Evolutionary conservation across 2,113 vertebrate genomes (phyloP).

Genomic region (Lepus europaeus): DNA sequence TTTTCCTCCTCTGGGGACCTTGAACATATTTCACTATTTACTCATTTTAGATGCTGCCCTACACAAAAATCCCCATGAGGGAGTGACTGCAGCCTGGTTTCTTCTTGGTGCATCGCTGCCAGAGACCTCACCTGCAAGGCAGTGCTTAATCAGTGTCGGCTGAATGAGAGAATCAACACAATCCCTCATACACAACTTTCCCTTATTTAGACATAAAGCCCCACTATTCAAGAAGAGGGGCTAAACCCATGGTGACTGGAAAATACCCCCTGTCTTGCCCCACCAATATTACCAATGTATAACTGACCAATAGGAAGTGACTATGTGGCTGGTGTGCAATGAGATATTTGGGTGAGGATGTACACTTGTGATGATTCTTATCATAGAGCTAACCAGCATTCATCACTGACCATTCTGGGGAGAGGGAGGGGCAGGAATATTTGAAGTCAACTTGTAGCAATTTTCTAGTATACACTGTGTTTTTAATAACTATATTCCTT

Average conservation of each 20-base stretch:
- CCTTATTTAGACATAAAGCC: not conserved
- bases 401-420: too few species aligned
- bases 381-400: not conserved
- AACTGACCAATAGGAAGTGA: not conserved
- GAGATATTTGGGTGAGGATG: not conserved
- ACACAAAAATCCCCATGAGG: not conserved
- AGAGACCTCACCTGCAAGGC: not conserved
- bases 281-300: not conserved
- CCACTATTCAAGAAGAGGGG: not conserved
- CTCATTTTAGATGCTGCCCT: not conserved
- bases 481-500: not conserved
- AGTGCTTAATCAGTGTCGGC: not conserved
- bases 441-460: not conserved
- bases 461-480: not conserved
- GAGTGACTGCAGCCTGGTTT: not conserved
- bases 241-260: not conserved
- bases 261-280: not conserved
- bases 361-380: not conserved
- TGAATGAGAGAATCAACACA: not conserved
- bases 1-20: not conserved
- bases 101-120: not conserved
- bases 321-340: not conserved
- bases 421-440: not conserved
- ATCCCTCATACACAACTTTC: not conserved
- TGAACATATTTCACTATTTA: not conserved